Conservation (phyloP, 2,113 vertebrate genomes). For the Oreochromis niloticus region DNA sequence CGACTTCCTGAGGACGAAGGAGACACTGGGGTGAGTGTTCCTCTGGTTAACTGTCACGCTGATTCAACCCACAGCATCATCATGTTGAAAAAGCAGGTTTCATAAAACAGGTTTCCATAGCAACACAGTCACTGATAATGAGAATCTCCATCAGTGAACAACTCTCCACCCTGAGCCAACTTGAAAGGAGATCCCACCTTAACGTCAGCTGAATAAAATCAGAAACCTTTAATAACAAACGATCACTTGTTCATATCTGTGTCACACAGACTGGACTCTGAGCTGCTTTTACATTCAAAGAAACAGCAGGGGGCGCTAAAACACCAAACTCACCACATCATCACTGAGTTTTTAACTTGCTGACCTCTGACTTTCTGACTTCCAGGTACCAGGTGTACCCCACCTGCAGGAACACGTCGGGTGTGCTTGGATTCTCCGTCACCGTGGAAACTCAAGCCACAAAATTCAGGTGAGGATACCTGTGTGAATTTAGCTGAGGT, state of each 20-base stretch:
- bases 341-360: background rate
- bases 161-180: background rate
- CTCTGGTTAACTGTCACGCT: background rate
- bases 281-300: background rate
- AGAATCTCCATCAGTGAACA: background rate
- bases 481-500: background rate
- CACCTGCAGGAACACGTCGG: slow-evolving; percentile 91
- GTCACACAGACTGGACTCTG: background rate
- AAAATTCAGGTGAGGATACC: slow-evolving; percentile 82
- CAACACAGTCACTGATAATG: background rate
- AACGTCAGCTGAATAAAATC: background rate
- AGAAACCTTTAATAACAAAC: background rate
- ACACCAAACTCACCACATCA: fast-evolving
- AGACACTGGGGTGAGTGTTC: slow-evolving; percentile 87
- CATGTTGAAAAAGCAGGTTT: background rate
- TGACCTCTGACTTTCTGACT: background rate
- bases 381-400: slow-evolving; percentile 93
- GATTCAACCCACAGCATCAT: background rate
- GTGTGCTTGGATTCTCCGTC: slow-evolving; percentile 92
- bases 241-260: background rate
- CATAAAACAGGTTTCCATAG: background rate
- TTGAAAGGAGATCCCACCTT: background rate
- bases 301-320: background rate
- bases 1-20: slow-evolving; percentile 94
- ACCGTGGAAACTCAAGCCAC: slow-evolving; percentile 95